These are phyloP conservation scores for Potorous gilbertii DNA, from an alignment of 2,797 vertebrate genomes.

Conservation along the genomic window DNA sequence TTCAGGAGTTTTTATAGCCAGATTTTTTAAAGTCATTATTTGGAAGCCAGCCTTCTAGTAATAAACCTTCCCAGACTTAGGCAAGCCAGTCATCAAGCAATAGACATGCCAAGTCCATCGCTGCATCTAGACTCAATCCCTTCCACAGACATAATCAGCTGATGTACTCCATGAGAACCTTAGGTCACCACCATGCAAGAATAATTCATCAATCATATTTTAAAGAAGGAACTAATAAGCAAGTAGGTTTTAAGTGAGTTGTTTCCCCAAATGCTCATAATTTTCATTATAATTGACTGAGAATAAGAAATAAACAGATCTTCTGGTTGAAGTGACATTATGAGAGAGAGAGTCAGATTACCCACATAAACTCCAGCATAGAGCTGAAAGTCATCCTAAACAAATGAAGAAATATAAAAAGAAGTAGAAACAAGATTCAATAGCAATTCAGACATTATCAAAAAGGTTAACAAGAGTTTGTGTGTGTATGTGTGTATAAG, in stretches of 20 bases:
- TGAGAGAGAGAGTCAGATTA: no score
- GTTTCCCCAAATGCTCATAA: not conserved
- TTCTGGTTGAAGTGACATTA: no score
- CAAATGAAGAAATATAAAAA: no score
- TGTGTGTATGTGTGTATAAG: not conserved
- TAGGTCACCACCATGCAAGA: not conserved
- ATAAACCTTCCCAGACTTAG: no score
- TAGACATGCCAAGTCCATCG: not conserved
- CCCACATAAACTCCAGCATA: no score
- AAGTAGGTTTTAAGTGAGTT: not conserved
- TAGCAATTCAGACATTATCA: no score
- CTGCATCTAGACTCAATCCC: not conserved
- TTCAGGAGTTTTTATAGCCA: not conserved
- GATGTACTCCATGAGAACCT: not conserved
- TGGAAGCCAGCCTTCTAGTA: no score
- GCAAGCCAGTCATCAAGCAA: no score
- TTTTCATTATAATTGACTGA: slow-evolving; percentile 9
- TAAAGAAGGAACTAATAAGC: not conserved
- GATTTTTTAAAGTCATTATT: not conserved
- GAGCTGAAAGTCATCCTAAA: no score
- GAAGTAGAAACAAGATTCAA: no score
- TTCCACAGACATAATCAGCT: not conserved
- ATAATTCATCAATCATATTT: not conserved
- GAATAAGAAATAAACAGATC: not conserved
- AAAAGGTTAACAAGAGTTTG: no score